Percentiles rank a stretch among this genome's conserved stretches.
Conservation (phyloP, 2,113 vertebrate species). For the Eptatretus burgeri region DNA sequence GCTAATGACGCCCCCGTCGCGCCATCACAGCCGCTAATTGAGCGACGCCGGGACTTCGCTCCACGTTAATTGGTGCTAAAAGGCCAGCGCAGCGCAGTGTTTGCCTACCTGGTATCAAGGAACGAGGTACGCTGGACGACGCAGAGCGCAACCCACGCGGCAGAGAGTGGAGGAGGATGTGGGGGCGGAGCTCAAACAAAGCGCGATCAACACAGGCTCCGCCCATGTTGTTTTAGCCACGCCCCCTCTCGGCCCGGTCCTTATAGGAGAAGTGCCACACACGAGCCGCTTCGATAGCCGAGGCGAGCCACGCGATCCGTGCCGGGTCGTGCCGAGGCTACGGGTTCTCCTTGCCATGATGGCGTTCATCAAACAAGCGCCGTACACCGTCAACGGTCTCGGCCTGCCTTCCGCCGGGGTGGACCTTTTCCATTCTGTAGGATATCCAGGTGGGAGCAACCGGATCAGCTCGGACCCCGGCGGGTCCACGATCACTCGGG, state of each 20-base stretch:
- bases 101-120: not conserved
- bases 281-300: not conserved
- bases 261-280: not conserved
- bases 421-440: slow-evolving; percentile 87
- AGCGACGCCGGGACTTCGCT: not conserved
- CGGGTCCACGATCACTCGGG: not conserved
- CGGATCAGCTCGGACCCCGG: not conserved
- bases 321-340: slow-evolving; percentile 1
- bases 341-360: slow-evolving; percentile 92
- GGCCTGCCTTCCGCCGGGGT: slow-evolving; percentile 72
- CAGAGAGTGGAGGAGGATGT: not conserved
- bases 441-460: slow-evolving; percentile 49
- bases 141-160: not conserved
- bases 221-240: not conserved
- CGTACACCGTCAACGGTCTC: slow-evolving; percentile 86
- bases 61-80: slow-evolving; percentile 3
- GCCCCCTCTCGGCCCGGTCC: not conserved
- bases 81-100: not conserved
- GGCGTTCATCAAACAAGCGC: slow-evolving; percentile 99
- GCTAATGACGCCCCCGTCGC: not conserved
- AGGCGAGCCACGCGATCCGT: slow-evolving; percentile 1
- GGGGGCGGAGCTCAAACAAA: not conserved
- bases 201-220: not conserved
- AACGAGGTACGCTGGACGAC: not conserved
- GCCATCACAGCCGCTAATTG: slow-evolving; percentile 3